phyloP scores from a whole-genome alignment of 2,888 invertebrate species.

The Spisula solida region DNA sequence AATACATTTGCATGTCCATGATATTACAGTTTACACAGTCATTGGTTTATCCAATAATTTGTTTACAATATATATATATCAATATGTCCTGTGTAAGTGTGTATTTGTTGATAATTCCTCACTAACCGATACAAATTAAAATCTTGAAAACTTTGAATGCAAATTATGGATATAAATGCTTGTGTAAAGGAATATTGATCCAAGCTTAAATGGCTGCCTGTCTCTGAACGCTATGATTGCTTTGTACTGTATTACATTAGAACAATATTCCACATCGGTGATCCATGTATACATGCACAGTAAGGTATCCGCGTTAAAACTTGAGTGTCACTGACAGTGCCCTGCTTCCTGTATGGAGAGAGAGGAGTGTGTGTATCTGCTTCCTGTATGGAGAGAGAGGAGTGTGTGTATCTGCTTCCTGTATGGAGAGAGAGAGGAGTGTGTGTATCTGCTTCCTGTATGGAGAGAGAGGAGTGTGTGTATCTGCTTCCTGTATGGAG shows the following conservation, averaged over 20 bases:
- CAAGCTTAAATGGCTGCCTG: not conserved
- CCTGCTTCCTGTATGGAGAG: no score
- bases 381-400: no score
- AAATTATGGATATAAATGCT: not conserved
- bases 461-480: no score
- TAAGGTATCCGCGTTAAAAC: no score
- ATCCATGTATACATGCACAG: no score
- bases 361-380: no score
- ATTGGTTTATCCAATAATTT: not conserved
- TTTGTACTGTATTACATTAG: not conserved
- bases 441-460: no score
- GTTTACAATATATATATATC: not conserved
- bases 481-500: no score
- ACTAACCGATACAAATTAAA: constrained; percentile 13
- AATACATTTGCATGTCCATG: not conserved
- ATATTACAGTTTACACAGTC: not conserved
- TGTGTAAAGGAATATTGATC: constrained; percentile 3
- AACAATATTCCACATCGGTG: not conserved
- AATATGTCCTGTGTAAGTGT: not conserved
- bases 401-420: no score
- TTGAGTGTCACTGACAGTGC: no score
- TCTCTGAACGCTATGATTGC: not conserved
- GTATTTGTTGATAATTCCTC: not conserved
- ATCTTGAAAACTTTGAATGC: not conserved
- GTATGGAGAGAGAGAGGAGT: no score